Evolutionary conservation across 2,797 vertebrate species (phyloP), one percentile per base, ranked within the genome.

Genomic region (Paedocypris micromegethes): DNA sequence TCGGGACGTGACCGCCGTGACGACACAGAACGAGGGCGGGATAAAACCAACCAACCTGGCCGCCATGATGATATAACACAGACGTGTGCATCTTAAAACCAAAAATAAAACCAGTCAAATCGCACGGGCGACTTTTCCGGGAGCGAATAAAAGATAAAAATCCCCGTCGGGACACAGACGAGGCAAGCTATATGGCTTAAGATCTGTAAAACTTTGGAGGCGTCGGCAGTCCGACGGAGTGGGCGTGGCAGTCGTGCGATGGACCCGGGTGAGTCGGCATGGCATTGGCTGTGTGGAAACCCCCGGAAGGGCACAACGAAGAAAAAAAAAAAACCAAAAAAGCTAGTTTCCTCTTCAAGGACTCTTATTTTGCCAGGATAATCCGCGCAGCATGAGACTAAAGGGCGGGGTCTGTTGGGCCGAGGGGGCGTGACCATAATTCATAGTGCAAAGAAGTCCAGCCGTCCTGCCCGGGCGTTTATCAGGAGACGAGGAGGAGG

Each of bases 121-220:
- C 86, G 85, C 83, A 83, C 84, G 87, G 88, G 90, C 88, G 88
- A 88, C 88, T 89, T 90, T 90, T 83, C 87, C 88, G 23, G 23
- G 82, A 86, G 85, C 85, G 82, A 83, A 85, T 57, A 7, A 41
- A 9, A 49, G 46, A 38, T 8, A 48, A 1, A 49, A 58, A n/a
- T 23, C 23, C 23, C 23, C 23, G 23, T 23, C 23, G 23, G 23
- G 23, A 23, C 23, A 23, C 23, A 23, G 23, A 23, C 44, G 66
- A 48, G 87, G 84, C 83, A 87, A 88, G 87, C 88, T 23, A 81
- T 90, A 91, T 91, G 90, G 89, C 89, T 91, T 90, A 87, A 87
- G 88, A 88, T 90, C 80, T 84, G 84, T 85, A 83, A 88, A 88
- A 87, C 85, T 83, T 85, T 75, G 75, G 66, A 53, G 75, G 77